phyloP scores from a whole-genome alignment of 2,888 invertebrate genomes.

The Ormyrus rosae region DNA sequence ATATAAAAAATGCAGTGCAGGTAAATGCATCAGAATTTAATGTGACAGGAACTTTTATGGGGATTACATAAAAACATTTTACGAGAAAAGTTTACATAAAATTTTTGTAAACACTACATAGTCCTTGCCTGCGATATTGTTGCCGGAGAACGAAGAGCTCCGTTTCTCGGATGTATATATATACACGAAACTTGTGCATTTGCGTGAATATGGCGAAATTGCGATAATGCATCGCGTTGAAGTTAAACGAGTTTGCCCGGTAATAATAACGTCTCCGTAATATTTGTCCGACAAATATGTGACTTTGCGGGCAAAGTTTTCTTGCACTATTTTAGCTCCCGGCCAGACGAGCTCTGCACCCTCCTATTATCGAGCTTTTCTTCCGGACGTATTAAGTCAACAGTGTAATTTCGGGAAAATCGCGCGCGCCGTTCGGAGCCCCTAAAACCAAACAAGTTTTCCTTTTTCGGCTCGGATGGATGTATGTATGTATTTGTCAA shows the following conservation, averaged over 20 bases:
- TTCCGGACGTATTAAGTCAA: constrained; percentile 9
- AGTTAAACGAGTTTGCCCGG: constrained; percentile 36
- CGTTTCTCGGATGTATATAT: too few relatives aligned
- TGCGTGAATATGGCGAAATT: constrained; percentile 15
- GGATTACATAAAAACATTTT: not conserved
- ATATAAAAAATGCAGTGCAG: too few relatives aligned
- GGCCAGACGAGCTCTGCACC: not conserved
- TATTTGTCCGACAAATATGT: constrained; percentile 47
- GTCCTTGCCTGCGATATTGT: not conserved
- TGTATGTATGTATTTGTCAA: too few relatives aligned
- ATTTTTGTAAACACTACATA: not conserved
- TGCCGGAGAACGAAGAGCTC: not conserved
- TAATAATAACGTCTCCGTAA: constrained; percentile 28
- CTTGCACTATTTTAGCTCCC: constrained; percentile 13
- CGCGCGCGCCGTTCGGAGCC: too few relatives aligned
- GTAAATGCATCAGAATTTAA: too few relatives aligned
- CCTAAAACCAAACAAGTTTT: too few relatives aligned
- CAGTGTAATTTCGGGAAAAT: constrained; percentile 20
- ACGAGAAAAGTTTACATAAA: not conserved
- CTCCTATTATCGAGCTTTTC: constrained; percentile 7
- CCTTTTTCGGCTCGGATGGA: too few relatives aligned
- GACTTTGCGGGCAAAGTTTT: constrained; percentile 35
- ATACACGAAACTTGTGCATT: constrained; percentile 25
- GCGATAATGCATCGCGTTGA: constrained; percentile 30
- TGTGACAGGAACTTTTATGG: too few relatives aligned